Base-by-base conservation (phyloP, 92 coral and sea anemone species). In the Siderastrea siderea region DNA sequence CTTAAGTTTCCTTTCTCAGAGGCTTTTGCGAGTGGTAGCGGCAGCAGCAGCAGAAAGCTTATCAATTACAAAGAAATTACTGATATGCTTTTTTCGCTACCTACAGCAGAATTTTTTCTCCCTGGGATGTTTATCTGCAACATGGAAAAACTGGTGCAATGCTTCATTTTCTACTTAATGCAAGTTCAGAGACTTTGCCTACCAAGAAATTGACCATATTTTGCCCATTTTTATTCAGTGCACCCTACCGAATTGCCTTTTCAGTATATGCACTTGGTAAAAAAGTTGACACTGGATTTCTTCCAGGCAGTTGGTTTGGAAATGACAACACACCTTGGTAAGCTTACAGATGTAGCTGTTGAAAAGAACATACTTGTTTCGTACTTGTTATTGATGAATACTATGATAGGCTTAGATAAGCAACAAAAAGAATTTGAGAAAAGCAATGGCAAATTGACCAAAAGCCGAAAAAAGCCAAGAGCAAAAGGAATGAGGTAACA, bases 401-500 rank as follows among this genome's bases (percentile, higher is more conserved):
- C 90, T 43, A 8, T 90, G 4, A 71, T 58, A 50, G 88, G 79
- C 2, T 57, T 90, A 17, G 60, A 86, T 52, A 67, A 43, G 2
- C 93, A 90, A 64, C 87, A 86, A 38, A 83, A 75, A 54, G 71
- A 90, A 38, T 79, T 79, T 48, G 1, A 3, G 38, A 26, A 26
- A 74, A 72, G 61, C 63, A 19, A 14, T 16, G 84, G 84, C 0
- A 90, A 90, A 59, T 49, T 79, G 12, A 85, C 93, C 19, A 79
- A 19, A 71, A 65, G 63, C n/a, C 59, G 80, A 12, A 53, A 70
- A 2, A 90, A 74, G 62, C 79, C 88, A 43, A 80, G 82, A 51
- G 81, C 94, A 55, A 87, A 91, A 71, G 91, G 91, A 62, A 91
- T 91, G 89, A 59, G 94, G 9, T 91, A 68, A 58, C 91, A 71